Base-by-base conservation (phyloP, 2,797 vertebrate species). In the Oryzias dopingdopingensis region DNA sequence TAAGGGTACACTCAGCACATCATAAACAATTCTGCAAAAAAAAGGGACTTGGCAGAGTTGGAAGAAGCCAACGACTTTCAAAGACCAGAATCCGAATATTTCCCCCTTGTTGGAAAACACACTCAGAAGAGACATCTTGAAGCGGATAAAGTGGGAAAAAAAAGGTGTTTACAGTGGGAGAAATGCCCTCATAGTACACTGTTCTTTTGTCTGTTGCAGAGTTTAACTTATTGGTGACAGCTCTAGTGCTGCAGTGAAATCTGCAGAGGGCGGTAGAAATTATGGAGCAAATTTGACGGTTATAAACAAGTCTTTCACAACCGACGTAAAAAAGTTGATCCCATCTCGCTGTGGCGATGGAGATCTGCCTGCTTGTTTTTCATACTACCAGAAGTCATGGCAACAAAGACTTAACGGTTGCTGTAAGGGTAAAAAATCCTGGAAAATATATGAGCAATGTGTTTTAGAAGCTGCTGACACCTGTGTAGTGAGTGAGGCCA, bases 301-400 rank as follows among this genome's bases (percentile, higher is more conserved):
- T 88, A 86, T 90, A 90, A 89, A 91, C 81, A 82, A 72, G 76
- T 77, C 69, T 86, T 92, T 91, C 90, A 88, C 82, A 83, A 86
- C 78, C 83, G 80, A 82, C 81, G 84, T 82, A 86, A 89, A 87
- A 82, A 80, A 88, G 86, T 82, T 82, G 76, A 86, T 85, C 70
- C 75, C 74, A 79, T 81, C 71, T 61, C 71, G 56, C 71, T 7
- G 50, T 58, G 67, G 77, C 56, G 15, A 63, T 43, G 41, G 57
- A 74, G 74, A 83, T 80, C 80, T 73, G 82, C 80, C 65, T 79
- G 81, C 68, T 49, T 50, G 65, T 62, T 74, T 52, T 58, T 65
- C 74, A 55, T 55, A 48, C 51, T 26, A 58, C 49, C 62, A 65
- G 49, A 67, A 72, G 64, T 60, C 44, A 41, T 26, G 64, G 29